These are phyloP conservation scores for Phylloscopus collybita DNA, from an alignment of 2,797 vertebrate species.

Conservation along the genomic window DNA sequence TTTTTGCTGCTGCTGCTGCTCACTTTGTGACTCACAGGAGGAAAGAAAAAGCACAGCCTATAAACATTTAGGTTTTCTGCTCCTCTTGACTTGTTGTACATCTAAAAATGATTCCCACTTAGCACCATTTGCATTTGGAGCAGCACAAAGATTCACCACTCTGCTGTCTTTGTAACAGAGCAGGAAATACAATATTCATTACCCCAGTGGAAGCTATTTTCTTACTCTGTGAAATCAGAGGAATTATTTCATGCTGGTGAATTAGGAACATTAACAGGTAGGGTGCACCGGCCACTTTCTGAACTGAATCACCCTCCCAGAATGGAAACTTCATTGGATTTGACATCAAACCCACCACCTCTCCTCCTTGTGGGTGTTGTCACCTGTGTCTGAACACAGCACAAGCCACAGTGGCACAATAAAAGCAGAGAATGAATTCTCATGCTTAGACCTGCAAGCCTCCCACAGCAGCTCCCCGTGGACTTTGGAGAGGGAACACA, in stretches of 20 bases:
- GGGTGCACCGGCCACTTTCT: not conserved
- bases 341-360: not conserved
- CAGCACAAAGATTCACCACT: not conserved
- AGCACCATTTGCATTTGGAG: not conserved
- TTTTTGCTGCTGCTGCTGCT: not conserved
- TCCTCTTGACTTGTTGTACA: conserved; percentile 21
- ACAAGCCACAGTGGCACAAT: not conserved
- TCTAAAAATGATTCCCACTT: conserved; percentile 27
- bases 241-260: not conserved
- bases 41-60: conserved; percentile 12
- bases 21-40: conserved; percentile 40
- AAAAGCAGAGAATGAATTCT: not conserved
- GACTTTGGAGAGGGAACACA: not conserved
- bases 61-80: conserved; percentile 11
- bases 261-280: not conserved
- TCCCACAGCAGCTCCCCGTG: not conserved
- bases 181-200: not conserved
- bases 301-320: not conserved
- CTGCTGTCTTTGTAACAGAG: not conserved
- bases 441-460: not conserved
- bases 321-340: not conserved
- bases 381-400: not conserved
- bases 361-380: not conserved
- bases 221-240: not conserved
- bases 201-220: not conserved